Evolutionary conservation across 2,113 vertebrate species (phyloP), one percentile per base, ranked within the genome.

Genomic region (Macquaria ambigua): DNA sequence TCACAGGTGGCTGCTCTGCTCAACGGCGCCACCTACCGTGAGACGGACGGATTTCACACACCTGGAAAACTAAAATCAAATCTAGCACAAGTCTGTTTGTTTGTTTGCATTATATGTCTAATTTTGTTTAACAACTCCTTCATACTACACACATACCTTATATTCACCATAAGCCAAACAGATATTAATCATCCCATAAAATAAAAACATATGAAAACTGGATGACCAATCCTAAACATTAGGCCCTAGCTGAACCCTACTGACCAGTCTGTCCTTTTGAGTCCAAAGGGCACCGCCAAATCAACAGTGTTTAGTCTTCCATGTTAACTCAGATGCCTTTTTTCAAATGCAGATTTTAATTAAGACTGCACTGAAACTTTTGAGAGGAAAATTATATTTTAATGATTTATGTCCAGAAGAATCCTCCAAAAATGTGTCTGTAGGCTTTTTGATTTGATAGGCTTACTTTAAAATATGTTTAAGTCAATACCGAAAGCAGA

Each of bases 231-330:
- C 20, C 14, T 34, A 46, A 18, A 41, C 8, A 41, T 63, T 6
- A 55, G 34, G 8, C 21, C 0, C 0, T 1, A 1, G 28, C 15
- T 80, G 50, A 67, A 67, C 62, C 31, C 39, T 58, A 4, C 50
- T 66, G 75, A 66, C 39, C 25, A 2, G 21, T 56, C 16, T 62
- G 18, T 41, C 43, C 6, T 14, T 23, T 34, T 62, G 23, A 73
- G 75, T 84, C 61, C 69, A 84, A 68, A 79, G 82, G 14, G 28
- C 61, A n/a, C 16, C 31, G 50, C n/a, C 59, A 71, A 37, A 72
- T 83, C 56, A 72, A 63, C 25, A 83, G 16, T 64, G 34, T 55
- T n/a, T 21, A n/a, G 12, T 7, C n/a, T n/a, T 11, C 12, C 16
- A n/a, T 56, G 1, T 41, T 20, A 15, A 10, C 12, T 62, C 1